A percentile compares a stretch with the other conserved stretches of the same genome.
Conservation (phyloP, 2,888 invertebrate species). For the Arge pagana region DNA sequence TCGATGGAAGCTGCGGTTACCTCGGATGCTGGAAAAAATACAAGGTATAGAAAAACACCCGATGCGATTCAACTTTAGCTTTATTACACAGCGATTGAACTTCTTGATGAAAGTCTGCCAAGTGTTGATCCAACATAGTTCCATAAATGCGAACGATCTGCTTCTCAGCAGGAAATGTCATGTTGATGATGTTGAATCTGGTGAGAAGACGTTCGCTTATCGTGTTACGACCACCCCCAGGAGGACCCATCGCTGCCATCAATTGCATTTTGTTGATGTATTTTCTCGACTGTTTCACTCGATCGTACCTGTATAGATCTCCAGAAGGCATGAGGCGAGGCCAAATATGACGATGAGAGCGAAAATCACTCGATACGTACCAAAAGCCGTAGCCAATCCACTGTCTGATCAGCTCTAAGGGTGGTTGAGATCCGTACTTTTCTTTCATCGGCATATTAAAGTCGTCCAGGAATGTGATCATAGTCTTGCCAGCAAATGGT, state of each 20-base stretch:
- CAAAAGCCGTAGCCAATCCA: constrained; percentile 91
- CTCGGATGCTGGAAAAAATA: constrained; percentile 64
- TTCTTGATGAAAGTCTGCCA: constrained; percentile 78
- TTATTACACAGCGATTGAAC: constrained; percentile 71
- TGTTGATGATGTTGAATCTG: constrained; percentile 75
- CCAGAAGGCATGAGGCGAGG: neutral
- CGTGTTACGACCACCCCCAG: constrained; percentile 82
- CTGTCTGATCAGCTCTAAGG: constrained; percentile 80
- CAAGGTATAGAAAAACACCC: too few relatives aligned
- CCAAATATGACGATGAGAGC: neutral
- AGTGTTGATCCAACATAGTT: constrained; percentile 80
- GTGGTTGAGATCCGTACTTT: constrained; percentile 86
- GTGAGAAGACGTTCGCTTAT: constrained; percentile 80
- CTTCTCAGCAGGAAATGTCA: constrained; percentile 81
- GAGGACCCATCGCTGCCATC: constrained; percentile 83
- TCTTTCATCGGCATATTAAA: constrained; percentile 93
- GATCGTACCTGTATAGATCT: constrained; percentile 64
- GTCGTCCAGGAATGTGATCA: constrained; percentile 89
- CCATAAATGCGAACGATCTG: constrained; percentile 83
- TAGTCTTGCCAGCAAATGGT: constrained; percentile 79
- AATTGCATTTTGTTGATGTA: constrained; percentile 80
- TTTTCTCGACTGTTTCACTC: constrained; percentile 76
- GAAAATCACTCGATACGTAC: constrained; percentile 48
- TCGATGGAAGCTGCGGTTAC: constrained; percentile 77
- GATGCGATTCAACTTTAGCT: too few relatives aligned